Percentiles rank a stretch among this genome's conserved stretches.
phyloP scores from a whole-genome alignment of 2,797 vertebrate species.

The Telmatherina bonti region DNA sequence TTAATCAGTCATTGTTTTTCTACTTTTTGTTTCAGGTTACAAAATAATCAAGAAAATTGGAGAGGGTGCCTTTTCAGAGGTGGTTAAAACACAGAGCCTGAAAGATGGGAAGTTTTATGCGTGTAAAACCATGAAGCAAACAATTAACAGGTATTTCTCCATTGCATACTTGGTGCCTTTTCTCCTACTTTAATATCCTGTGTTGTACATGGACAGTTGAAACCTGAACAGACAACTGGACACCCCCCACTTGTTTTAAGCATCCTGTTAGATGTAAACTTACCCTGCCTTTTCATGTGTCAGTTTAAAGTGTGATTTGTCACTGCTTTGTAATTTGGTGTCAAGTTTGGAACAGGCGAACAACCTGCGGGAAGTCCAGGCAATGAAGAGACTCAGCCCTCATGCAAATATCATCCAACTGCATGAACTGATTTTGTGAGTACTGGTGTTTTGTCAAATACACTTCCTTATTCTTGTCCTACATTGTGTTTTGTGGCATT shows the following conservation, averaged over 20 bases:
- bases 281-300: slow-evolving; percentile 36
- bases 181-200: neutral
- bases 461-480: neutral
- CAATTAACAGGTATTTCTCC: slow-evolving; percentile 85
- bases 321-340: neutral
- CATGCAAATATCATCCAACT: slow-evolving; percentile 88
- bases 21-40: slow-evolving; percentile 79
- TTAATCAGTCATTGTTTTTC: neutral
- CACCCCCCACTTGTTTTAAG: slow-evolving; percentile 16
- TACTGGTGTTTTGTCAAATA: slow-evolving; percentile 30
- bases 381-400: slow-evolving; percentile 87
- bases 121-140: slow-evolving; percentile 91
- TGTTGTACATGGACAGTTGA: slow-evolving; percentile 32
- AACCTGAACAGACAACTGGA: slow-evolving; percentile 45
- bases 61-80: slow-evolving; percentile 91
- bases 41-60: slow-evolving; percentile 89
- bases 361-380: slow-evolving; percentile 88
- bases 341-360: slow-evolving; percentile 89
- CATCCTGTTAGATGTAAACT: slow-evolving; percentile 25
- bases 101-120: slow-evolving; percentile 88
- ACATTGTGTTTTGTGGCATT: neutral
- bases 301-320: neutral
- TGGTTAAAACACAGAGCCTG: slow-evolving; percentile 88
- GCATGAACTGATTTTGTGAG: slow-evolving; percentile 90
- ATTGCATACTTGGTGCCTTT: no score